phyloP scores from a whole-genome alignment of 2,797 vertebrate genomes.

The Semaprochilodus insignis region DNA sequence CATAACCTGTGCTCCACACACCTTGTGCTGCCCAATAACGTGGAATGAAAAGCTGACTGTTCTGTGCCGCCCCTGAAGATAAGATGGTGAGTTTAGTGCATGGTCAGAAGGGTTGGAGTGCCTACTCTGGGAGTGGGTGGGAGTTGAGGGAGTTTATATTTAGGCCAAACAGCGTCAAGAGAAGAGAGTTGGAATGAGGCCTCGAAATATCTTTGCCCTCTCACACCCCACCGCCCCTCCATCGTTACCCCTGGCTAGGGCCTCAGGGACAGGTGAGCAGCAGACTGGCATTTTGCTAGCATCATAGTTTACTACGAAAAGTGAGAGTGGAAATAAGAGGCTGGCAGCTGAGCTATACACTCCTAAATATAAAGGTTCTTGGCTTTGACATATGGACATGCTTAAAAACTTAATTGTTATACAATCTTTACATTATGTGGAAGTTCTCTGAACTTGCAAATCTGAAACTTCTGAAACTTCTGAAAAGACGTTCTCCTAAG shows the following conservation, averaged over 20 bases:
- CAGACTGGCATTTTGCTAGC: slow-evolving; percentile 61
- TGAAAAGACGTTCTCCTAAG: not conserved
- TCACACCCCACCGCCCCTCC: not conserved
- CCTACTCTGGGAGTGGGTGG: slow-evolving; percentile 55
- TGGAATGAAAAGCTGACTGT: slow-evolving; percentile 22
- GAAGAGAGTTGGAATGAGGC: slow-evolving; percentile 64
- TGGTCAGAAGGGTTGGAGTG: slow-evolving; percentile 67
- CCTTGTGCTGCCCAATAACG: not conserved
- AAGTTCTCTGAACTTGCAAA: too few species aligned
- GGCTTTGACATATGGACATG: not conserved
- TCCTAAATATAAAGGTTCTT: not conserved
- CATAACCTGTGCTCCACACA: not conserved
- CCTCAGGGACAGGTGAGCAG: slow-evolving; percentile 65
- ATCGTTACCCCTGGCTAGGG: slow-evolving; percentile 29
- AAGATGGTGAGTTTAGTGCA: slow-evolving; percentile 58
- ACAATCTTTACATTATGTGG: not conserved
- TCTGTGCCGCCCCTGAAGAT: not conserved
- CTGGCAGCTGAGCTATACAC: not conserved
- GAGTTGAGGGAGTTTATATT: slow-evolving; percentile 71
- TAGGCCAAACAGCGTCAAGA: slow-evolving; percentile 71
- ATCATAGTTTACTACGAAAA: slow-evolving; percentile 55
- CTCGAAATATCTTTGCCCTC: slow-evolving; percentile 64
- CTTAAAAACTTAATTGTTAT: not conserved
- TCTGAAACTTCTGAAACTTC: too few species aligned
- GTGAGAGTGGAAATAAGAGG: not conserved